Base-by-base conservation (phyloP, 2,113 vertebrate genomes). In the Stegastes partitus region DNA sequence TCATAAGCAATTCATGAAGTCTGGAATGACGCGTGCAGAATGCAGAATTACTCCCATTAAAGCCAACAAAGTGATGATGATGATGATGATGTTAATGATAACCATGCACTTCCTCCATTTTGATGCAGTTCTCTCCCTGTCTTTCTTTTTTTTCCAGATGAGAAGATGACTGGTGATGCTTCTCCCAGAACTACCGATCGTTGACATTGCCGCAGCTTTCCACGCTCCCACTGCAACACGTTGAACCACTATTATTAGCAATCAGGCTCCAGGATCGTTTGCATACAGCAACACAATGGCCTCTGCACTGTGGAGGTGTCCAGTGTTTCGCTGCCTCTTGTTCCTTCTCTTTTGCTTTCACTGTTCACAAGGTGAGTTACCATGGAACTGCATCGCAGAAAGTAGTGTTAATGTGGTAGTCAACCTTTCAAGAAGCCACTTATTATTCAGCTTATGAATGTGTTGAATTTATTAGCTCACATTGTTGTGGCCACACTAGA, bases 321-420 rank as follows among this genome's bases (percentile, higher is more conserved):
- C 88, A 37, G 63, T 87, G 49, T 67, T 94, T 37, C 84, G 55
- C 74, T 88, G 89, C 89, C 76, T 94, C 55, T 42, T 94, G 83
- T 79, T 94, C 44, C 75, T 93, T 37, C 67, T 92, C 76, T 57
- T 89, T 28, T 89, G 87, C 88, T 53, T 89, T 54, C 91, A 91
- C 56, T 91, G 55, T 74, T 91, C 92, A 70, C 82, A 94, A 93
- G 94, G 94, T 95, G 87, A 89, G 93, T 89, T 66, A 68, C 83
- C 81, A 74, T 84, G 81, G 83, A 72, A 66, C 55, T 59, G 14
- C n/a, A 21, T 42, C 22, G 11, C 51, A 26, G 42, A 59, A 79
- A 72, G 69, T 55, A 61, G 72, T 49, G 34, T 76, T 81, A 72
- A 84, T 75, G 71, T 53, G 21, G 69, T 75, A 55, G 56, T 74